Conservation (phyloP, 2,888 invertebrate species). For the Caenorhabditis afra region DNA sequence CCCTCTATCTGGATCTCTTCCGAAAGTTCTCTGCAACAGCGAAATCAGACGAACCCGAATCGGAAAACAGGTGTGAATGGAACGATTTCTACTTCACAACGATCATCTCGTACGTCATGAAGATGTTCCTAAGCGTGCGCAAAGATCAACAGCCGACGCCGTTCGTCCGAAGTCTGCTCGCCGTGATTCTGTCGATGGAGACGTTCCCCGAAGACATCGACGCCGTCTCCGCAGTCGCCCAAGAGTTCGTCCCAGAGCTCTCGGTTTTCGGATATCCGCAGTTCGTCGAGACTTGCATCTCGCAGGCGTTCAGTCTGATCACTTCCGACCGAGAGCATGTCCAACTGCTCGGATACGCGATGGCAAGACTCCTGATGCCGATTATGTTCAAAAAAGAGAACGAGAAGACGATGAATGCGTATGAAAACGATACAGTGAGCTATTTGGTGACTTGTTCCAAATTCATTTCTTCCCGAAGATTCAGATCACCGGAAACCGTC, state of each 20-base stretch:
- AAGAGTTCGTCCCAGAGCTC: conserved; percentile 44
- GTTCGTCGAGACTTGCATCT: conserved; percentile 38
- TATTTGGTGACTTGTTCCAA: not conserved
- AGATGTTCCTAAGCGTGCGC: conserved; percentile 32
- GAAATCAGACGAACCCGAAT: not conserved
- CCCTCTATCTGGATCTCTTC: conserved; percentile 29
- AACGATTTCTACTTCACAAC: conserved; percentile 53
- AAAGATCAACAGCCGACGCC: conserved; percentile 44
- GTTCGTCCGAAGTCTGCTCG: conserved; percentile 20
- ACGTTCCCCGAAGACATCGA: conserved; percentile 18
- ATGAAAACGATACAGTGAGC: conserved; percentile 18
- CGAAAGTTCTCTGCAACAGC: not conserved
- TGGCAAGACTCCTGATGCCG: conserved; percentile 50
- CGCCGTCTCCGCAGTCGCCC: not conserved
- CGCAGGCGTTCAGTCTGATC: conserved; percentile 34
- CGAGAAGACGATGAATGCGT: not conserved
- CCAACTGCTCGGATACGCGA: conserved; percentile 42
- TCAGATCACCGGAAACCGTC: conserved; percentile 14
- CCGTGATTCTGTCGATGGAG: conserved; percentile 3
- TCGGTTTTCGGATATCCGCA: conserved; percentile 46
- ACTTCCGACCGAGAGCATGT: conserved; percentile 23
- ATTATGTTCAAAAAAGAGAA: conserved; percentile 54
- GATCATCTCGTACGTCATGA: conserved; percentile 14
- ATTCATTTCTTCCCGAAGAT: not conserved
- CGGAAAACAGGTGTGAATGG: conserved; percentile 47